Percentiles rank a stretch among this genome's conserved stretches.
phyloP scores from a whole-genome alignment of 2,113 vertebrate species.

The Tachuris rubrigastra region DNA sequence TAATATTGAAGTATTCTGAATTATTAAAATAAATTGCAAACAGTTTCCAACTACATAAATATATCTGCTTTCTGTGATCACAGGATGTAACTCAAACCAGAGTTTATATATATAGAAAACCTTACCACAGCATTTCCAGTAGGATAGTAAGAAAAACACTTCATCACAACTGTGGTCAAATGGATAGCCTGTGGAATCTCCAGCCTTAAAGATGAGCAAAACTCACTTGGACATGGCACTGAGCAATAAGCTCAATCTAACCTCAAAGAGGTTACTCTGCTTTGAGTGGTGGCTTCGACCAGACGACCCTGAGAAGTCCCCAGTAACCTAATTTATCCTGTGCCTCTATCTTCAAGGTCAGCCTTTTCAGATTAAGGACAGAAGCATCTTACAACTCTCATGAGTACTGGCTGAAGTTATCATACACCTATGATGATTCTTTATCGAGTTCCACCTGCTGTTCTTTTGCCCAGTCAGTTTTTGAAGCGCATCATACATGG shows the following conservation, averaged over 20 bases:
- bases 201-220: not conserved
- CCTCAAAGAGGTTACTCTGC: not conserved
- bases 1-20: not conserved
- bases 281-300: not conserved
- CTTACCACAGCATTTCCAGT: not conserved
- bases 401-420: not conserved
- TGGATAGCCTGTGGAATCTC: not conserved
- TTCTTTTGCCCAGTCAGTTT: not conserved
- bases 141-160: not conserved
- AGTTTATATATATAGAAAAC: not conserved
- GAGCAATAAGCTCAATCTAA: not conserved
- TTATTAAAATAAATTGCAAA: constrained; percentile 24
- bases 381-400: not conserved
- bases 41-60: not conserved
- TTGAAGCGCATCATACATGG: not conserved
- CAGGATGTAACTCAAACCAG: constrained; percentile 6
- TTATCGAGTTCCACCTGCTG: not conserved
- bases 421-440: not conserved
- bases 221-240: not conserved
- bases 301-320: not conserved
- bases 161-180: not conserved
- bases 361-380: constrained; percentile 22
- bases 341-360: constrained; percentile 25
- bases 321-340: not conserved
- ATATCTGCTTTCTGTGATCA: not conserved